A percentile compares a stretch with the other conserved stretches of the same genome.
Evolutionary conservation across 2,888 invertebrate genomes (phyloP).

Genomic region (Gastrophysa polygoni): DNA sequence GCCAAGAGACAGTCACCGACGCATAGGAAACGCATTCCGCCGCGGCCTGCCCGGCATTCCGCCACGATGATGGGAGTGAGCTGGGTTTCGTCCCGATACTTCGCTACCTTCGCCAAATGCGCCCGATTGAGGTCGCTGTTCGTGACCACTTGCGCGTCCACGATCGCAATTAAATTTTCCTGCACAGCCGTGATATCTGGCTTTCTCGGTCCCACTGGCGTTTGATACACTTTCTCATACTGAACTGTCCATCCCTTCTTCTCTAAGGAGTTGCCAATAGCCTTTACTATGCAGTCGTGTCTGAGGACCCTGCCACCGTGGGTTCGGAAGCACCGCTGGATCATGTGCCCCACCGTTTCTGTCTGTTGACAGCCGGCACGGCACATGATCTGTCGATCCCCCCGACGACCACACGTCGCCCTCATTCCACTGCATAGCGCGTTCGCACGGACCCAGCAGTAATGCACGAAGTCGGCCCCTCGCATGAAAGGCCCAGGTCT

Average conservation of each 20-base stretch:
- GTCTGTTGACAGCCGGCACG: not conserved
- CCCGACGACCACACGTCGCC: not conserved
- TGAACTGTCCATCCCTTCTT: not conserved
- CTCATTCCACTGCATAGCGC: not conserved
- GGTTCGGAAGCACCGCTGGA: not conserved
- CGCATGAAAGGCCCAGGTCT: not conserved
- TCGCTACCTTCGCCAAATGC: not conserved
- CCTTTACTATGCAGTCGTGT: conserved; percentile 2
- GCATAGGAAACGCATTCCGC: not conserved
- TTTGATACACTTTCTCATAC: not conserved
- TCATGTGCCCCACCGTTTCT: too few relatives aligned
- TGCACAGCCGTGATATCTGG: not conserved
- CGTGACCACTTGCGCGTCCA: not conserved
- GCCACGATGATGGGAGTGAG: not conserved
- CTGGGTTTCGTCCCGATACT: not conserved
- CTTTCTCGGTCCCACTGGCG: too few relatives aligned
- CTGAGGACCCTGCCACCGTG: not conserved
- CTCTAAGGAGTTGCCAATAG: not conserved
- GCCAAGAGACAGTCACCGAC: not conserved
- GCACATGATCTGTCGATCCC: not conserved
- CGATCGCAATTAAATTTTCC: not conserved
- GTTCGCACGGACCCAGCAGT: not conserved
- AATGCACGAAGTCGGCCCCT: not conserved
- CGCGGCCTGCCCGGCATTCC: too few relatives aligned
- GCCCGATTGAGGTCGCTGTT: not conserved